Base-by-base conservation (phyloP, 2,113 vertebrate species). In the Cavia porcellus region DNA sequence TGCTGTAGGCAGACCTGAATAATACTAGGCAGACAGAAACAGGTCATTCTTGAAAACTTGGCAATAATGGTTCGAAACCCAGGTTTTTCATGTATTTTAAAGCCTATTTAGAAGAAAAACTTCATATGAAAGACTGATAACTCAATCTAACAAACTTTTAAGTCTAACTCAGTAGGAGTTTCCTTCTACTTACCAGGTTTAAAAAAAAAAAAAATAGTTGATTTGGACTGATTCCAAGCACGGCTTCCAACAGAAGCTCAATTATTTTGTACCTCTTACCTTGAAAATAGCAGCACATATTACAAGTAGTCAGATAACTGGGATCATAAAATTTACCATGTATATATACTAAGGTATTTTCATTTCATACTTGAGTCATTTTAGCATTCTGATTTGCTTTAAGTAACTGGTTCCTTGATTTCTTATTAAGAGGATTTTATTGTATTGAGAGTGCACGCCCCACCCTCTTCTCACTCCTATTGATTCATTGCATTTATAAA, bases 401-500 rank as follows among this genome's bases (percentile, higher is more conserved):
- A 32, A 61, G 59, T 77, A 84, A 81, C 57, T 74, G 42, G 85
- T 50, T 79, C 45, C 82, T 92, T 98, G 92, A 95, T 90, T 88
- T 68, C n/a, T 89, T 91, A 68, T 83, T 83, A 88, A 74, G 57
- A 30, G 74, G 20, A 10, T 80, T 91, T 83, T 80, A 83, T 82
- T 92, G 38, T 84, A 82, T 96, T 70, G 96, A 89, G 96, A 97
- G 82, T 19, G 15, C 84, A 96, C 64, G 50, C 92, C 93, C 47
- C 85, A 38, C 94, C 96, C 81, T 95, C 80, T 89, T 88, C 95
- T 86, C 77, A 32, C 59, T 87, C 35, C 84, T 95, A 42, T 79
- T 82, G 94, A 89, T 94, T 98, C 97, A 96, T 93, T 98, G 97
- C 96, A 81, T 97, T 98, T 98, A 94, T 97, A 92, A 95, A 97